Base-by-base conservation (phyloP, 2,888 invertebrate genomes). In the Perizoma flavofasciatum region DNA sequence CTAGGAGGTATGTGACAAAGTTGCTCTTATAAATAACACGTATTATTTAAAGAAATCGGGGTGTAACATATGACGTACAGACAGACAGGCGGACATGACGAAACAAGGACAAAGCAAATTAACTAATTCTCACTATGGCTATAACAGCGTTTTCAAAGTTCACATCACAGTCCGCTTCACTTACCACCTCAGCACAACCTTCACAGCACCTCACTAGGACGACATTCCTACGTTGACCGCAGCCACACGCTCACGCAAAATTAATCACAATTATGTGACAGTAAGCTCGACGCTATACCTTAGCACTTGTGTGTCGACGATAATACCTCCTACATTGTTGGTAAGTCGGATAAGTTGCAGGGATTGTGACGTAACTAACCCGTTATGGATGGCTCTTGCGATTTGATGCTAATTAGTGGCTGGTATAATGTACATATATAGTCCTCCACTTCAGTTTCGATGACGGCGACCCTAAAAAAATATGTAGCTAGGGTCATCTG, bases 251-350 rank as follows among this genome's bases (percentile, higher is more conserved):
- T 82, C 82, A 77, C 81, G 75, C 76, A 77, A 82, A 83, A 89
- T 89, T 91, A 89, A 90, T 90, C 89, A 89, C 88, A 91, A 90
- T 90, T 87, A 89, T 86, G 83, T 84, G 89, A 90, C 90, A 89
- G 82, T 78, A 61, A 69, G 71, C 76, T 77, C 73, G 63, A 71
- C 68, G 77, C 70, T 73, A 73, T 74, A 69, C 65, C 66, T 56
- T 74, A 65, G 71, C 68, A 59, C 67, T 59, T 39, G 52, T 61
- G 46, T 61, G 58, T 50, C 50, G 40, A 44, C 53, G 37, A 46
- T 55, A 48, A 49, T 56, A 49, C 51, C 61, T 58, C 62, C 55
- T 57, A 40, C 61, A 55, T 49, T 55, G 62, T 56, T 10, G 37
- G 47, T 53, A 54, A 45, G 58, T 56, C 22, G 37, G 47, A 53